Conservation (phyloP, 1,140 invertebrate genomes). For the Ericerus pela region DNA sequence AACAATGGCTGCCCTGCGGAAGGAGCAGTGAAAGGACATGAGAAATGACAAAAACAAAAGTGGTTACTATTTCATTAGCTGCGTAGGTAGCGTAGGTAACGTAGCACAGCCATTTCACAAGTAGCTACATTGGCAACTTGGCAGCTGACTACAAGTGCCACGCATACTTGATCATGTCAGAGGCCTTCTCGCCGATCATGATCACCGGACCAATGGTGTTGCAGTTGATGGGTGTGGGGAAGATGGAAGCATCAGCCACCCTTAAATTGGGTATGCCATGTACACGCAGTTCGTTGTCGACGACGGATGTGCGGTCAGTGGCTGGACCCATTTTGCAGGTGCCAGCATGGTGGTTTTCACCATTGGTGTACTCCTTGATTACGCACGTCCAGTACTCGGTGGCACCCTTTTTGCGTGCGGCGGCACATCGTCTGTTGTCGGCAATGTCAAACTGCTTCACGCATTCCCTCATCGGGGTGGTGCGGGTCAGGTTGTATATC, state of each 20-base stretch:
- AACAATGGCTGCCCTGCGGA: too few species aligned
- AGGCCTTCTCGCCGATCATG: slow-evolving; percentile 63
- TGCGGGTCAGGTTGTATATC: slow-evolving; percentile 11
- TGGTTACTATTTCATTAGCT: too few species aligned
- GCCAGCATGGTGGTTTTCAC: slow-evolving; percentile 53
- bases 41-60: too few species aligned
- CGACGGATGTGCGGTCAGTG: slow-evolving; percentile 42
- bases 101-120: too few species aligned
- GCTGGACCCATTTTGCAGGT: slow-evolving; percentile 62
- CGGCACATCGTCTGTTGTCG: slow-evolving; percentile 32
- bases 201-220: slow-evolving; percentile 63
- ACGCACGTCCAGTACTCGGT: slow-evolving; percentile 49
- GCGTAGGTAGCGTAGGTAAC: too few species aligned
- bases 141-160: too few species aligned
- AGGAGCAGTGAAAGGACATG: too few species aligned
- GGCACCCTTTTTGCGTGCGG: slow-evolving; percentile 32
- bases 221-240: slow-evolving; percentile 53
- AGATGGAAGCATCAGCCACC: slow-evolving; percentile 64
- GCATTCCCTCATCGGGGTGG: slow-evolving; percentile 27
- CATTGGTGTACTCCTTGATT: slow-evolving; percentile 41
- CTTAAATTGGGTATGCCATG: slow-evolving; percentile 49
- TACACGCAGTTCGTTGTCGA: slow-evolving; percentile 49
- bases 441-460: slow-evolving; percentile 27
- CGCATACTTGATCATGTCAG: slow-evolving; percentile 48
- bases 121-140: too few species aligned